Base-by-base conservation (phyloP, 2,888 invertebrate species). In the Oscheius sp. region DNA sequence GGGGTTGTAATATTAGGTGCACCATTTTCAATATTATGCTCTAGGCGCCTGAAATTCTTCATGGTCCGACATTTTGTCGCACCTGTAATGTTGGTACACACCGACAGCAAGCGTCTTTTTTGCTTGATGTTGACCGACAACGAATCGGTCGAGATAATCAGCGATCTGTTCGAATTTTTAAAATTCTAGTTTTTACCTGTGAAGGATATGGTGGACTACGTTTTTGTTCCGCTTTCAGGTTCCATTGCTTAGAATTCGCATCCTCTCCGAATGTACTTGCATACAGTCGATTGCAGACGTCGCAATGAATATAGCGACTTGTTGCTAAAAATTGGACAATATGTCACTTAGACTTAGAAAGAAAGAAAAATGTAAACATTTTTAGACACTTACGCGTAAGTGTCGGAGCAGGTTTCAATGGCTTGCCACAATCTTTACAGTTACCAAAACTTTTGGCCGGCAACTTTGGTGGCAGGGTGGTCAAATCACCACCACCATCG, bases 71-170 rank as follows among this genome's bases (percentile, higher is more conserved):
- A 57, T 36, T 17, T 36, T 28, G 12, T 17, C 50, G 8, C 8
- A 61, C 67, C 71, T 70, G 59, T 97, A 98, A 87, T 98, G 98
- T 89, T 97, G 96, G 89, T 98, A 98, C 0, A 98, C 97, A 12
- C 97, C 96, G 36, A 97, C 97, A 0, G 96, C 92, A 38, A 98
- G 89, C 41, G 96, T 95, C 88, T 96, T 96, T 89, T 98, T 98
- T 0, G 97, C 97, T 87, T 77, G 73, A 32, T 75, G 67, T 67
- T 79, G 79, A 0, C 97, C 98, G 24, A 99, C 92, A 14, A 98
- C 97, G 89, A 95, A 95, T 85, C 92, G 92, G 89, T 97, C 93
- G 75, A 98, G 89, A 88, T 94, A 97, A 85, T 95, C 94, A 89
- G 92, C 95, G 74, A 98, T 97, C 91, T 91, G 84, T n/a, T 65